Evolutionary conservation across 2,888 invertebrate species (phyloP), one percentile per base, ranked within the genome.

Genomic region (Stenoptilia bipunctidactyla): DNA sequence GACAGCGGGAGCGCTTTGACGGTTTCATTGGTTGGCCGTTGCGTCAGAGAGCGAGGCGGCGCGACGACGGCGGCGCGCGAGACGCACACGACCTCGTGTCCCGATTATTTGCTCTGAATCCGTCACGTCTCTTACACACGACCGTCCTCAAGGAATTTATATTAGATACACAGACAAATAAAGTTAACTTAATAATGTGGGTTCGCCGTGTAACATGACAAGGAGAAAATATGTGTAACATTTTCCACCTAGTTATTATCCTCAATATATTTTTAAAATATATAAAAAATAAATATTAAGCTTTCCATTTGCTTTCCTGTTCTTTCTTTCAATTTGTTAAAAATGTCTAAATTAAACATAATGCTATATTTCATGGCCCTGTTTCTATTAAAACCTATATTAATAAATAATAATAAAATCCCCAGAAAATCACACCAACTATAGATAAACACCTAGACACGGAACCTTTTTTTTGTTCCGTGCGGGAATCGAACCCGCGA

Each of bases 111-210:
- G 59, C 56, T 56, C 45, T 51, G 60, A 60, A 66, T 66, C 54
- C 65, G 70, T 70, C 71, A 69, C 69, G 66, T 66, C 58, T 52
- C 49, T 56, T 42, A 49, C 54, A 49, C 53, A 58, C 51, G 27
- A 37, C 46, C 51, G 53, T 55, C 57, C 62, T 63, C 61, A 56
- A 45, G 46, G 62, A 71, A 67, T 70, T 66, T 58, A 66, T 72
- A 30, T 30, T 30, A 30, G 30, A 30, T 12, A 30, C 12, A 12
- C 30, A 12, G n/a, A 8, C 30, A 12, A 30, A 9, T 12, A 12
- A 30, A 2, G 10, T 30, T 6, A 25, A 3, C 30, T 30, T 4
- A 30, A 4, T 10, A 25, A 25, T 6, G 25, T 25, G 5, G 9
- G 25, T 25, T 25, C 5, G 25, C 9, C 5, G 25, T 5, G 5